A percentile compares a stretch with the other conserved stretches of the same genome.
Evolutionary conservation across 2,888 invertebrate genomes (phyloP).

Genomic region (Dryadula phaetusa): DNA sequence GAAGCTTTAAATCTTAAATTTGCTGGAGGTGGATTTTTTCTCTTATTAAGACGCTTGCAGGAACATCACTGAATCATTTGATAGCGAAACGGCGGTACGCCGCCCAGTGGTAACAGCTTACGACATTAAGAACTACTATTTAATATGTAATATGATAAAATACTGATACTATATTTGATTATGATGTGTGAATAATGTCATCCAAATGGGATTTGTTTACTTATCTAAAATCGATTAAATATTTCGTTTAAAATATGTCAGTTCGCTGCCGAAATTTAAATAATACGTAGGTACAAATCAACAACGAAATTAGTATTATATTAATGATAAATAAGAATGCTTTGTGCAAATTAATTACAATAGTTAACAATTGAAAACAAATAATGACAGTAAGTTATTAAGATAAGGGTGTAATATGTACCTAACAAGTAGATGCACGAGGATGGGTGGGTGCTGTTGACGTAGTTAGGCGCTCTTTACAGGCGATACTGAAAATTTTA

Average conservation of each 20-base stretch:
- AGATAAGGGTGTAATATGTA: constrained; percentile 1
- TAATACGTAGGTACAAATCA: background rate
- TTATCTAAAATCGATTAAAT: constrained; percentile 35
- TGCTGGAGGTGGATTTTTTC: background rate
- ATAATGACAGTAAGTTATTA: constrained; percentile 12
- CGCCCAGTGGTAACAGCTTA: background rate
- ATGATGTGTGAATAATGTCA: background rate
- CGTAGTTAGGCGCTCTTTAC: constrained; percentile 18
- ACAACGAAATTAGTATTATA: background rate
- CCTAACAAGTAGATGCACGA: constrained; percentile 21
- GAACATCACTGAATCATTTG: background rate
- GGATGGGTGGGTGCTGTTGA: constrained; percentile 23
- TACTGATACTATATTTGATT: background rate
- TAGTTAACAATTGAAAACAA: background rate
- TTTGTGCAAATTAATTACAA: constrained; percentile 25
- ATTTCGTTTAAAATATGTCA: constrained; percentile 40
- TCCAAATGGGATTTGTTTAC: constrained; percentile 20
- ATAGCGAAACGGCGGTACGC: background rate
- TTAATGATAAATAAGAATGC: background rate
- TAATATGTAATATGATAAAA: constrained; percentile 10
- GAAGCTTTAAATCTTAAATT: background rate
- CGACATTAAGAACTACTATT: constrained; percentile 1
- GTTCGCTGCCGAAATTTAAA: constrained; percentile 38
- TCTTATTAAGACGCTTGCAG: background rate
- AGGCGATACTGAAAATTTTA: constrained; percentile 21